phyloP scores from a whole-genome alignment of 2,888 invertebrate genomes.

The Caenorhabditis panamensis region DNA sequence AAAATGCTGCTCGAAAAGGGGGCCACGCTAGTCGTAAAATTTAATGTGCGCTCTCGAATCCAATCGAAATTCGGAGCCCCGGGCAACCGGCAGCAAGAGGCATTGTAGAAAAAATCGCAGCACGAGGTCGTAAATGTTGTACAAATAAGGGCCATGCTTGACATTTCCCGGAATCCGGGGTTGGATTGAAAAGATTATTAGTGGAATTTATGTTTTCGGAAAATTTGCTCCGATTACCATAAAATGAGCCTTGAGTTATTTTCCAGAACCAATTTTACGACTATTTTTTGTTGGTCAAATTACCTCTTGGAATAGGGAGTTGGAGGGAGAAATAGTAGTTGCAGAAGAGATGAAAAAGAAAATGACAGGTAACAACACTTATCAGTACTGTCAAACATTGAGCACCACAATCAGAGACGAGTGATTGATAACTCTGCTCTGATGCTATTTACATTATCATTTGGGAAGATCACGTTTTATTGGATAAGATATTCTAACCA shows the following conservation, averaged over 20 bases:
- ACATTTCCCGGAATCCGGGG: neutral
- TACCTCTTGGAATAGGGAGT: neutral
- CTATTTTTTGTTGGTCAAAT: neutral
- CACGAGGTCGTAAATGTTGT: constrained; percentile 16
- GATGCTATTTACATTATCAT: no score
- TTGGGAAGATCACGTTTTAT: constrained; percentile 43
- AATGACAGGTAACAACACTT: neutral
- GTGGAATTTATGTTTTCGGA: no score
- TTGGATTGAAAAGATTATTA: neutral
- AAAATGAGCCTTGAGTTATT: neutral
- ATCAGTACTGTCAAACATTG: constrained; percentile 1
- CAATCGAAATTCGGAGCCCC: constrained; percentile 24
- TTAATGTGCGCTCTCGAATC: constrained; percentile 36
- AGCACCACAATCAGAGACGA: constrained; percentile 12
- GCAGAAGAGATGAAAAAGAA: constrained; percentile 1
- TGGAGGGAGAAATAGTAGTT: constrained; percentile 1
- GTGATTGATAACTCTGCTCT: constrained; percentile 43
- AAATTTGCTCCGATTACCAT: no score
- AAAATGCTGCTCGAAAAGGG: constrained; percentile 11
- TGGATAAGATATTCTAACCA: constrained; percentile 37
- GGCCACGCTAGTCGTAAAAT: constrained; percentile 35
- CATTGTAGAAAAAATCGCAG: constrained; percentile 22
- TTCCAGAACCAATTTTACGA: neutral
- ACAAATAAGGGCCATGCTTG: neutral
- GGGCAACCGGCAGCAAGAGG: constrained; percentile 4